phyloP scores from a whole-genome alignment of 2,888 invertebrate species.

The Chloromyia formosa region DNA sequence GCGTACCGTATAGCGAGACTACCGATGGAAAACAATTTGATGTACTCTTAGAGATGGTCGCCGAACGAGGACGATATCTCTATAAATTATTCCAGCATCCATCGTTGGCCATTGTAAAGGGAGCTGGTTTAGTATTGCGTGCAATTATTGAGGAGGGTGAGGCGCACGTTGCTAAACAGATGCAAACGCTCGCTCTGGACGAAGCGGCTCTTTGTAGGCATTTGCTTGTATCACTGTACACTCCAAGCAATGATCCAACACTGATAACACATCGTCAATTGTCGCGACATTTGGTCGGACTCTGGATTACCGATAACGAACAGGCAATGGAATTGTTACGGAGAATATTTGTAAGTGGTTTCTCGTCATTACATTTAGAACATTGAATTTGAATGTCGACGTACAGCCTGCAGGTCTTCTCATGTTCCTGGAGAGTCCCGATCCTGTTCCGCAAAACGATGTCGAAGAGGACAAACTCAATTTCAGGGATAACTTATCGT shows the following conservation, averaged over 20 bases:
- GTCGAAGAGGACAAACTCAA: constrained; percentile 76
- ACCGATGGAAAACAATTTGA: constrained; percentile 98
- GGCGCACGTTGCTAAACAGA: constrained; percentile 87
- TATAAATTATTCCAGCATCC: constrained; percentile 89
- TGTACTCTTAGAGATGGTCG: constrained; percentile 90
- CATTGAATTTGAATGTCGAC: neutral
- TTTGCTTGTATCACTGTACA: constrained; percentile 88
- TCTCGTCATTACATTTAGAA: no score
- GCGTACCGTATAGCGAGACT: constrained; percentile 99
- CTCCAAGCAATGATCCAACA: constrained; percentile 80
- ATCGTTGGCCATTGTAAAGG: constrained; percentile 97
- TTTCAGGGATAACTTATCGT: constrained; percentile 92
- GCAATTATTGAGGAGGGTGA: constrained; percentile 98
- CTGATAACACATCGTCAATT: constrained; percentile 89
- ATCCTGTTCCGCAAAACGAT: constrained; percentile 80
- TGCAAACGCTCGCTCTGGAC: constrained; percentile 95
- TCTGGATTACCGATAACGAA: constrained; percentile 96
- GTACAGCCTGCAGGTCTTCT: constrained; percentile 89
- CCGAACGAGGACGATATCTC: constrained; percentile 86
- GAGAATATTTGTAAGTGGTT: constrained; percentile 81
- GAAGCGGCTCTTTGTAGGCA: constrained; percentile 97
- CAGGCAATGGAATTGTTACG: constrained; percentile 87
- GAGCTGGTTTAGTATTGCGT: constrained; percentile 96
- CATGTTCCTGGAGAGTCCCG: constrained; percentile 86
- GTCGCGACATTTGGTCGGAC: constrained; percentile 90